Evolutionary conservation across 2,888 invertebrate species (phyloP).

Genomic region (Chirona hameri): DNA sequence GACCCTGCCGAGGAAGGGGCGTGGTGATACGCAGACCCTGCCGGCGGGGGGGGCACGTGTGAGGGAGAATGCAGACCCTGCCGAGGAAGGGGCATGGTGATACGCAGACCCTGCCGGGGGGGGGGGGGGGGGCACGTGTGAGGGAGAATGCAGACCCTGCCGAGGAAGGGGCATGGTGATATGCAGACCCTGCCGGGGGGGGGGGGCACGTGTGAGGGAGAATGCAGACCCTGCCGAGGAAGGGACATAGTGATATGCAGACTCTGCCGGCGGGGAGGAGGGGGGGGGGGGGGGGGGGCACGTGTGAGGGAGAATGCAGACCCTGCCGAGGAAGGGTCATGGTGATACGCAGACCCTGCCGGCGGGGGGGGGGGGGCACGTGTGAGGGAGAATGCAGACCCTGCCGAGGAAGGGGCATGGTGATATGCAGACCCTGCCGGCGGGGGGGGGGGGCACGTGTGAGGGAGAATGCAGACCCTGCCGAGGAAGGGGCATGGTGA

Average conservation of each 20-base stretch:
- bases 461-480: slow-evolving; percentile 29
- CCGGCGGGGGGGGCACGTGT: too few species aligned
- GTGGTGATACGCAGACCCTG: slow-evolving; percentile 53
- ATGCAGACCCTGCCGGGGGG: slow-evolving; percentile 48
- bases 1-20: too few species aligned
- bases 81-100: slow-evolving; percentile 56
- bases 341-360: slow-evolving; percentile 50
- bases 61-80: slow-evolving; percentile 29
- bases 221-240: slow-evolving; percentile 32
- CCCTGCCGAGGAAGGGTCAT: too few species aligned
- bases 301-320: background rate
- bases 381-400: slow-evolving; percentile 27
- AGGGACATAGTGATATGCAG: slow-evolving; percentile 54
- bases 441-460: too few species aligned
- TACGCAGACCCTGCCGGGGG: slow-evolving; percentile 47
- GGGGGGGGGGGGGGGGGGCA: too few species aligned
- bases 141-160: slow-evolving; percentile 28
- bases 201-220: too few species aligned
- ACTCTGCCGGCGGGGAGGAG: slow-evolving; percentile 44
- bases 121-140: too few species aligned
- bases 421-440: slow-evolving; percentile 50
- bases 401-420: too few species aligned
- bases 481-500: slow-evolving; percentile 56
- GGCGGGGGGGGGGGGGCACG: too few species aligned
- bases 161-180: slow-evolving; percentile 56